phyloP scores from a whole-genome alignment of 2,888 invertebrate genomes.

The Poecilus cupreus region DNA sequence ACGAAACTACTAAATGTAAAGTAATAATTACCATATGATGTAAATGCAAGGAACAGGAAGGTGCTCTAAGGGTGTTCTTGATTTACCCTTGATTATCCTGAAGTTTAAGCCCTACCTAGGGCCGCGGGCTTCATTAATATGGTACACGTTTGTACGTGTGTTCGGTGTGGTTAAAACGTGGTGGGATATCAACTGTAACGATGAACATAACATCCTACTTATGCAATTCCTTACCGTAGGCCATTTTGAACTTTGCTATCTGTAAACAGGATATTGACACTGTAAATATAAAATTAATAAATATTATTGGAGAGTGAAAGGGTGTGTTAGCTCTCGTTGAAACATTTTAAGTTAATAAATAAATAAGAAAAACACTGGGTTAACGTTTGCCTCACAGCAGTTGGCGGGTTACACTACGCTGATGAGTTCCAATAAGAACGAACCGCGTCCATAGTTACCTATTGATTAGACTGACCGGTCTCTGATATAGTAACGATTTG shows the following conservation, averaged over 20 bases:
- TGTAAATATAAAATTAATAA: too few relatives aligned
- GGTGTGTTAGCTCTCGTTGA: too few relatives aligned
- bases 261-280: too few relatives aligned
- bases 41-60: neutral
- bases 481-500: too few relatives aligned
- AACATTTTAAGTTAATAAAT: too few relatives aligned
- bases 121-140: neutral
- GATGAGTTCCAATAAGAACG: too few relatives aligned
- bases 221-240: conserved; percentile 6
- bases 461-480: too few relatives aligned
- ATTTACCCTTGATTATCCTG: neutral
- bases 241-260: neutral
- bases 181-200: neutral
- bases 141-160: neutral
- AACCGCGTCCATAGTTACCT: too few relatives aligned
- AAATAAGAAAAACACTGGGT: too few relatives aligned
- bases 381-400: too few relatives aligned
- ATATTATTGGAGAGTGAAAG: too few relatives aligned
- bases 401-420: too few relatives aligned
- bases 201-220: conserved; percentile 13
- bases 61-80: neutral
- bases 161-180: neutral
- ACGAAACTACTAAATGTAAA: neutral
- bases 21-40: neutral
- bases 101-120: neutral